Evolutionary conservation across 1,140 invertebrate genomes (phyloP), one percentile per base, ranked within the genome.

Genomic region (Brachionus asplanchnoidis): DNA sequence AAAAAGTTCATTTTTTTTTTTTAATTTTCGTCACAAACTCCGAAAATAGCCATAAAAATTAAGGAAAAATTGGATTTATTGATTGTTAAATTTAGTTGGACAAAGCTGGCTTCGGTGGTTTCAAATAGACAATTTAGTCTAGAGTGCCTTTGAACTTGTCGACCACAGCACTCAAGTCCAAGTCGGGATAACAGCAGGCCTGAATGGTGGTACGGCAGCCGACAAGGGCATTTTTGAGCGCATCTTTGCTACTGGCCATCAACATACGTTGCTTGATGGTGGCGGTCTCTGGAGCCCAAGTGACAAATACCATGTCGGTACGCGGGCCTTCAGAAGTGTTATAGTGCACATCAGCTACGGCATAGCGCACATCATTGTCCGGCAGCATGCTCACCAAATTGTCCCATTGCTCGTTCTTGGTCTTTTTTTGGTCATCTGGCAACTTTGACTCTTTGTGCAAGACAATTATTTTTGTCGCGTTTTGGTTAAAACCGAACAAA

Each of bases 191-290:
- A 80, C 90, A 89, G 75, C 87, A 88, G 50, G 89, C 92, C 89
- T 98, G 96, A 90, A 98, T 95, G 92, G 96, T 97, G 91, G 97
- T 97, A 91, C 96, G 95, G 87, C 98, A 94, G 87, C 96, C 96
- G 85, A 96, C 94, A 87, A 98, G 91, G 85, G 95, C 95, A 89
- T 96, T 96, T 92, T 97, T 97, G 87, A 98, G 91, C 87, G 95
- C 95, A 90, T 97, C 95, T 88, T 97, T 97, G 87, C 95, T 97
- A 92, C 95, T 94, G 73, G 96, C 97, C 91, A 98, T 98, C 92
- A 98, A 94, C 96, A 98, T 98, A 93, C 98, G 98, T 94, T 97
- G 97, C 92, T 97, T 97, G 85, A 97, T 94, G 91, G 95, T 96
- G 87, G 96, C 95, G 89, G 94, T 95, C 90, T 98, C 96, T 36